phyloP scores from a whole-genome alignment of 1,140 invertebrate genomes.

The Prorops nasuta region DNA sequence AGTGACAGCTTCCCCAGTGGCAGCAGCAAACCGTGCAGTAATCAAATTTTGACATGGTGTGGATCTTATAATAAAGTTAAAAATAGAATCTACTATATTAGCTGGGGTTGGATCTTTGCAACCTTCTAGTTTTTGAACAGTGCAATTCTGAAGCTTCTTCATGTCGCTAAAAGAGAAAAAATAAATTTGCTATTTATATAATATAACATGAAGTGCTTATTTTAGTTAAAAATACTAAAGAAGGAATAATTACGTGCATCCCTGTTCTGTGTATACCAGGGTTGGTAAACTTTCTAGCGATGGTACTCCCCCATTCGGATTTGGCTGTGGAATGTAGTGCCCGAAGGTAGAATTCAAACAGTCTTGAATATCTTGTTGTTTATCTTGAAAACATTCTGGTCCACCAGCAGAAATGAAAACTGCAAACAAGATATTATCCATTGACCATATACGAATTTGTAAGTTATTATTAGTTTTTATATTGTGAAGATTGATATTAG shows the following conservation, averaged over 20 bases:
- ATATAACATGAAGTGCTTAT: neutral
- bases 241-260: constrained; percentile 56
- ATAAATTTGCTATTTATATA: constrained; percentile 1
- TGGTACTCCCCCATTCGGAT: constrained; percentile 45
- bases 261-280: constrained; percentile 55
- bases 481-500: constrained; percentile 5
- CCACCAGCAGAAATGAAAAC: constrained; percentile 78
- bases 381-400: constrained; percentile 67
- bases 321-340: constrained; percentile 20
- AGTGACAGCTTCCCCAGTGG: no score
- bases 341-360: constrained; percentile 66
- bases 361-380: constrained; percentile 61
- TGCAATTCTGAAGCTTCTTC: constrained; percentile 62
- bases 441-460: no score
- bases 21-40: constrained; percentile 11
- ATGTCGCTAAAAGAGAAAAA: constrained; percentile 58
- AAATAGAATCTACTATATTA: constrained; percentile 75
- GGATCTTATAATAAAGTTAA: constrained; percentile 69
- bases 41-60: constrained; percentile 63
- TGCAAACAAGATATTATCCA: no score
- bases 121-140: constrained; percentile 64
- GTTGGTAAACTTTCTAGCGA: constrained; percentile 56
- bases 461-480: constrained; percentile 1
- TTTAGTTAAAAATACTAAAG: neutral
- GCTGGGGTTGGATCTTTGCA: constrained; percentile 74